Evolutionary conservation across 2,113 vertebrate species (phyloP), one percentile per base, ranked within the genome.

Genomic region (Paramisgurnus dabryanus): DNA sequence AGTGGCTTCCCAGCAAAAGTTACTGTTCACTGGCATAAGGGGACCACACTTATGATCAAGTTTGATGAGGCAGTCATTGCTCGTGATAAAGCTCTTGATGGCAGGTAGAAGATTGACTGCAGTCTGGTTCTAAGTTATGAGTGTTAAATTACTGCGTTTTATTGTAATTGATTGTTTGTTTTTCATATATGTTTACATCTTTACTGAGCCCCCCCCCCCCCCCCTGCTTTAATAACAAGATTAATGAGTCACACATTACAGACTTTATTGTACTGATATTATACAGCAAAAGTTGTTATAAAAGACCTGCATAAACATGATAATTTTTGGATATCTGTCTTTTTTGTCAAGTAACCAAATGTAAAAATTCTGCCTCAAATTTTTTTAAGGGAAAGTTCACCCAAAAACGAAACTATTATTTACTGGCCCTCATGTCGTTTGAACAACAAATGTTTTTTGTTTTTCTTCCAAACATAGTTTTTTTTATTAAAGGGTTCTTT

Each of bases 41-140:
- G 97, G 78, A 98, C 96, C 87, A 97, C 96, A 0, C 94, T 98
- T n/a, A 98, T 98, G 96, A 98, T 98, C 76, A 97, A 97, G 89
- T 98, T 98, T 3, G 95, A 97, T 2, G 97, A 97, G 80, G 92
- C 93, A 0, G 96, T 97, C 64, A 96, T 98, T 3, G 91, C 93
- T 27, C 92, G 97, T 1, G 97, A 98, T 84, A 96, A 96, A 81
- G 90, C 94, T 39, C 58, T 97, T 85, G 96, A 97, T 40, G 95
- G 95, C 22, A 94, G 96, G 86, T 98, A 91, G 91, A 8, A 66
- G 1, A 6, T 2, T 0, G 0, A 8, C 3, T n/a, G n/a, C 4
- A 55, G 10, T 55, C 53, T 7, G 75, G 82, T 77, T 34, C 15
- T 58, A 58, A 57, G 15, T 57, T n/a, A 17, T 5, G 15, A 17